phyloP scores from a whole-genome alignment of 1,140 invertebrate genomes.

The Glossosoma conforme region DNA sequence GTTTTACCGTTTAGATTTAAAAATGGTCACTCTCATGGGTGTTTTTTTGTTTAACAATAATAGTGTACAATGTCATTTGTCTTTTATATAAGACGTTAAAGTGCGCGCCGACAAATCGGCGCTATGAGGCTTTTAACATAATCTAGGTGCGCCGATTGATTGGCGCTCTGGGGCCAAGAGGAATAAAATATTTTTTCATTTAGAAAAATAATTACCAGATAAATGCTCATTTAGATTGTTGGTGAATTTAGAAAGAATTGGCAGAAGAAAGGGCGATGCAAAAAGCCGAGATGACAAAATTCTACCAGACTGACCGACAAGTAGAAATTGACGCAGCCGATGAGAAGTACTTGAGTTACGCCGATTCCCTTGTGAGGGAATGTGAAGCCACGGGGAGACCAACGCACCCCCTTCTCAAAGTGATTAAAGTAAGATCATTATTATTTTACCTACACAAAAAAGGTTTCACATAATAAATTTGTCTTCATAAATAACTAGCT shows the following conservation, averaged over 20 bases:
- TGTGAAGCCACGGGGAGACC: constrained; percentile 33
- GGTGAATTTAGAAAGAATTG: constrained; percentile 35
- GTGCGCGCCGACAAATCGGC: no score
- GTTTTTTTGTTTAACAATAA: background rate
- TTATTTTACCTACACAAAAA: background rate
- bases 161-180: no score
- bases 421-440: constrained; percentile 36
- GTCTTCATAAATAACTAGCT: no score
- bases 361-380: constrained; percentile 35
- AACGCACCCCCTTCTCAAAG: constrained; percentile 33
- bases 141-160: no score
- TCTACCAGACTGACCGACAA: constrained; percentile 39
- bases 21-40: background rate
- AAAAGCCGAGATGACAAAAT: constrained; percentile 36
- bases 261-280: constrained; percentile 35
- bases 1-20: no score
- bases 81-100: background rate
- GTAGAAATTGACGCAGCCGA: constrained; percentile 38
- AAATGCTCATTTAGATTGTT: no score
- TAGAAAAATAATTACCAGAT: background rate
- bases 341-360: constrained; percentile 37
- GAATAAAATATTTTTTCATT: no score
- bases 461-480: no score
- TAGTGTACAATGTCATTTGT: constrained; percentile 1
- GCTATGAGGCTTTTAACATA: no score